Percentiles rank a stretch among this genome's conserved stretches.
Evolutionary conservation across 2,888 invertebrate genomes (phyloP).

Genomic region (Tenodera sinensis): DNA sequence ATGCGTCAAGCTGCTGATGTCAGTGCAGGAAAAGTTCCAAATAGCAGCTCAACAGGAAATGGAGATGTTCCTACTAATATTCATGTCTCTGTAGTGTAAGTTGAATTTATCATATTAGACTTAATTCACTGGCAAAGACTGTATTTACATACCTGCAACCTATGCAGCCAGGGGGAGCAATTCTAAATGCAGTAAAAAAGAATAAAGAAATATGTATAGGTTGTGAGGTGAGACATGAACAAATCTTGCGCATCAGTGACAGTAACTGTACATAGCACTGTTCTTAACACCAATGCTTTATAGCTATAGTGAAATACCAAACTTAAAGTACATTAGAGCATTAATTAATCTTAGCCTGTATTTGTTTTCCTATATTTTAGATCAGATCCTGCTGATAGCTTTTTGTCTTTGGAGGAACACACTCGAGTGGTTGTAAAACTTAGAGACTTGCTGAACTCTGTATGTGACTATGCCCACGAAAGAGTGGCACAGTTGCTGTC

Average conservation of each 20-base stretch:
- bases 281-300: no score
- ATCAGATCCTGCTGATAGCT: constrained; percentile 52
- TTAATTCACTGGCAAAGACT: no score
- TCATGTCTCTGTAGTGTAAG: constrained; percentile 38
- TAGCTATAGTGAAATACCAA: no score
- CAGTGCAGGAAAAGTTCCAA: constrained; percentile 52
- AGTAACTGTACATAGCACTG: no score
- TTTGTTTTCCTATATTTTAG: constrained; percentile 12
- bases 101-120: background rate
- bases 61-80: background rate
- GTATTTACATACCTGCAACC: no score
- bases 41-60: constrained; percentile 28
- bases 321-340: no score
- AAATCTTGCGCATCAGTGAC: no score
- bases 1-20: constrained; percentile 72
- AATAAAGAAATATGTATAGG: no score
- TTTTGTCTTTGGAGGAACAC: constrained; percentile 68
- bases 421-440: constrained; percentile 65
- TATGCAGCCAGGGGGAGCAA: no score
- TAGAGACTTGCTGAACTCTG: constrained; percentile 70
- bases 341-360: no score
- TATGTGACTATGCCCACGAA: constrained; percentile 91
- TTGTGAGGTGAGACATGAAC: no score
- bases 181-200: no score
- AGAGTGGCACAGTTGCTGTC: constrained; percentile 84